These are phyloP conservation scores for Malacosoma neustria DNA, from an alignment of 2,888 invertebrate genomes.

Conservation along the genomic window DNA sequence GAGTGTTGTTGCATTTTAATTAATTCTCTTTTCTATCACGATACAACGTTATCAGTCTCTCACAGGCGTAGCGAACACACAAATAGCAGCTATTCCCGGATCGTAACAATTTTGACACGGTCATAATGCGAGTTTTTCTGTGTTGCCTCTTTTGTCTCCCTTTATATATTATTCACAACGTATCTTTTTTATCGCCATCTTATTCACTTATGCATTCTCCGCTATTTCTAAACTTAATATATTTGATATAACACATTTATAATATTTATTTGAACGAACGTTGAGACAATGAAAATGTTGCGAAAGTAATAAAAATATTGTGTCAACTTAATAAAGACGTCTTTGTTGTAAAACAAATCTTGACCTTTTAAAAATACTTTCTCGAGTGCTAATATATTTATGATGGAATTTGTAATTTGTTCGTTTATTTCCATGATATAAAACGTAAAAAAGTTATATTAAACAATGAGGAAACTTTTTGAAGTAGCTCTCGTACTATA, in stretches of 20 bases:
- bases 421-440: slow-evolving; percentile 23
- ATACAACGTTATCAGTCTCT: slow-evolving; percentile 60
- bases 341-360: slow-evolving; percentile 17
- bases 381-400: slow-evolving; percentile 23
- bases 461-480: slow-evolving; percentile 13
- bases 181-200: background rate
- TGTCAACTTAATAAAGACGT: slow-evolving; percentile 18
- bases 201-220: background rate
- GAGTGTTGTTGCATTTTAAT: slow-evolving; percentile 72
- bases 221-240: background rate
- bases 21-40: slow-evolving; percentile 72
- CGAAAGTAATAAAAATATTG: slow-evolving; percentile 12
- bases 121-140: slow-evolving; percentile 38
- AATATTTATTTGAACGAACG: background rate
- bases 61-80: slow-evolving; percentile 64
- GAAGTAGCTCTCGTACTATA: no score
- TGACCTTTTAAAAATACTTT: slow-evolving; percentile 26
- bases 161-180: slow-evolving; percentile 15
- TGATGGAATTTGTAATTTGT: slow-evolving; percentile 30
- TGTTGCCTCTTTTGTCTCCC: slow-evolving; percentile 19
- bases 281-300: background rate
- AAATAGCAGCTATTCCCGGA: slow-evolving; percentile 51
- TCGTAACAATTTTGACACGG: slow-evolving; percentile 56
- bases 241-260: background rate
- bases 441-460: slow-evolving; percentile 30